Evolutionary conservation across 2,797 vertebrate genomes (phyloP), one percentile per base, ranked within the genome.

Genomic region (Typhlichthys eigenmanni): DNA sequence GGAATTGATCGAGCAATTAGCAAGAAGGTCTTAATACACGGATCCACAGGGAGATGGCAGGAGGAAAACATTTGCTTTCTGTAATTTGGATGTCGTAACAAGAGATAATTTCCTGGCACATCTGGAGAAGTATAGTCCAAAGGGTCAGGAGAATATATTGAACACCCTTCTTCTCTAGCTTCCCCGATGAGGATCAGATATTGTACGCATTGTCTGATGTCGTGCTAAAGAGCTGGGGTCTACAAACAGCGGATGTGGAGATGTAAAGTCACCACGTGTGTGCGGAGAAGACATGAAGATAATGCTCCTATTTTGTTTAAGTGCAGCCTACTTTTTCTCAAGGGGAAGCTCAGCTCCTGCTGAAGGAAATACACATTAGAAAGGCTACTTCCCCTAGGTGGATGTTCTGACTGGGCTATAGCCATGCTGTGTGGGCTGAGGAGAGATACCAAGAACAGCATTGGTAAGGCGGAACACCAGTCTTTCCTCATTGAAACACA

Each of bases 341-440:
- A 68, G 84, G 79, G 79, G 71, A 71, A 71, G 58, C 60, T 71
- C 48, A 67, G 62, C 70, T 72, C 32, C 58, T 65, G 55, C 53
- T 56, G 68, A 66, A 16, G 57, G 69, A 64, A 60, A 67, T 57
- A 71, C 63, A 81, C 72, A 79, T 71, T 84, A 79, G 82, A 62
- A 49, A 63, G 78, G 79, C 73, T 64, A 70, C 79, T 68, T 80
- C 68, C 64, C 5, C 60, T 58, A 55, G 72, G 73, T 69, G 79
- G 72, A 85, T 85, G 81, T 9, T 70, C 68, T 78, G 68, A 77
- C 78, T 63, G 61, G 70, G 62, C 72, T 76, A 24, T 82, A 84
- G 83, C 76, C 85, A 93, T 93, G 92, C 88, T 93, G 83, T 93
- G 92, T 86, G 92, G 92, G 85, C 89, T 93, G 72, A 89, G 91